These are phyloP conservation scores for Platanista minor DNA, from an alignment of 2,113 vertebrate species.

Conservation along the genomic window DNA sequence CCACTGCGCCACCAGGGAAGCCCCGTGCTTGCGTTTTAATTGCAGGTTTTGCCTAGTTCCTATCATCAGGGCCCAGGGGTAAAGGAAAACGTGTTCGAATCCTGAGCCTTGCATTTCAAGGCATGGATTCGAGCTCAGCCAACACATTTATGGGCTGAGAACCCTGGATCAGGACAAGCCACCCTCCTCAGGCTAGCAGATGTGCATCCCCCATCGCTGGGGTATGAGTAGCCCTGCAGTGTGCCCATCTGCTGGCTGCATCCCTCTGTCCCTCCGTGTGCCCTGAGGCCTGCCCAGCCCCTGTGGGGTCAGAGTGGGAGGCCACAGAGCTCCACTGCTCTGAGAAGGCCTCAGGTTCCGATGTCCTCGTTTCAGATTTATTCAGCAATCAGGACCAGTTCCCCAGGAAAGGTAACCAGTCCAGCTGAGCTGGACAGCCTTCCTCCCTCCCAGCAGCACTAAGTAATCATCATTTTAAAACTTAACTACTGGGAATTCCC, in stretches of 20 bases:
- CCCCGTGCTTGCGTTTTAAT: accelerated
- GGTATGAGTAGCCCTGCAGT: accelerated
- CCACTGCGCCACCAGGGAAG: too few relatives aligned
- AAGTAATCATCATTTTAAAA: background rate
- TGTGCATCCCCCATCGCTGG: accelerated
- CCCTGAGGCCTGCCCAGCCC: background rate
- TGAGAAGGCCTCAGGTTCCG: accelerated
- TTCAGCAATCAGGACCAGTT: accelerated
- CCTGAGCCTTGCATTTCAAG: background rate
- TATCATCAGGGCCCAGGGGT: background rate
- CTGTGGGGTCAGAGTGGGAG: background rate
- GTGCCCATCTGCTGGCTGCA: accelerated
- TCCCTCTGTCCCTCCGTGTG: background rate
- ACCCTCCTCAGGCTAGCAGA: background rate
- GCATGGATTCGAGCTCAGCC: background rate
- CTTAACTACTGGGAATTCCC: background rate
- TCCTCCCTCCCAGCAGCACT: background rate
- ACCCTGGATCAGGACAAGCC: background rate
- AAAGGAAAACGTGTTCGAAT: background rate
- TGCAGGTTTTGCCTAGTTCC: background rate
- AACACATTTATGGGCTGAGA: background rate
- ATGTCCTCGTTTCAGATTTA: accelerated
- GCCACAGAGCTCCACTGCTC: accelerated
- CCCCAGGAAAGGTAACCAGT: background rate
- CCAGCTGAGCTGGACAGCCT: accelerated